Conservation (phyloP, 2,797 vertebrate species). For the Pempheris klunzingeri region DNA sequence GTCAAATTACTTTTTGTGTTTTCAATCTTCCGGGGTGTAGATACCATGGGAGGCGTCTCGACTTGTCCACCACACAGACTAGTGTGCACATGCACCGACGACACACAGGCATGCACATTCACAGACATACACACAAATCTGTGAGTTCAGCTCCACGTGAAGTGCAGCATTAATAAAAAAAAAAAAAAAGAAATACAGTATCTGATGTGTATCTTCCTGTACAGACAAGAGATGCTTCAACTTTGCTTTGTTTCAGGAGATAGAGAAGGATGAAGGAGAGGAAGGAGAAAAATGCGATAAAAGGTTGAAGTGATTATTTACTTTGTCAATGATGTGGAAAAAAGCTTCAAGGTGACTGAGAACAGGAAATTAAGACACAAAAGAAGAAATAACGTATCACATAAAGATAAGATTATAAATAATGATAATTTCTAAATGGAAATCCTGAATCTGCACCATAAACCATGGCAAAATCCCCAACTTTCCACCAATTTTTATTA, state of each 20-base stretch:
- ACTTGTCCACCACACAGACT: slow-evolving; percentile 81
- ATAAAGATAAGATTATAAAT: background rate
- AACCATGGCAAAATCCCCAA: background rate
- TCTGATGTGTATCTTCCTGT: slow-evolving; percentile 41
- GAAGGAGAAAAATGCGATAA: background rate
- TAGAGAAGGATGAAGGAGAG: slow-evolving; percentile 9
- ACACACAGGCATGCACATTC: slow-evolving; percentile 12
- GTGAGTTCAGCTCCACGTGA: slow-evolving; percentile 16
- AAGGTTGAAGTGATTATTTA: slow-evolving; percentile 5
- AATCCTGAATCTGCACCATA: background rate
- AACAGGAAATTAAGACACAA: background rate
- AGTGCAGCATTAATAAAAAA: slow-evolving; percentile 27
- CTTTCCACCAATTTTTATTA: background rate
- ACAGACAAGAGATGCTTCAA: slow-evolving; percentile 36
- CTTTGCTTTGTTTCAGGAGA: slow-evolving; percentile 25
- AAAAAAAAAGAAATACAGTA: slow-evolving; percentile 24
- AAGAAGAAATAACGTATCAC: background rate
- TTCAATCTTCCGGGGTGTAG: slow-evolving; percentile 76
- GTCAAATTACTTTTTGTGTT: slow-evolving; percentile 73
- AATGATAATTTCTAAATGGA: background rate
- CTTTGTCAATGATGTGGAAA: slow-evolving; percentile 12
- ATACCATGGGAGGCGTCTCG: slow-evolving; percentile 84
- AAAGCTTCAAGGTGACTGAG: background rate
- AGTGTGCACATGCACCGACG: slow-evolving; percentile 26
- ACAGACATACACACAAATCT: background rate